Evolutionary conservation across 2,113 vertebrate genomes (phyloP).

Genomic region (Dromiciops gliroides): DNA sequence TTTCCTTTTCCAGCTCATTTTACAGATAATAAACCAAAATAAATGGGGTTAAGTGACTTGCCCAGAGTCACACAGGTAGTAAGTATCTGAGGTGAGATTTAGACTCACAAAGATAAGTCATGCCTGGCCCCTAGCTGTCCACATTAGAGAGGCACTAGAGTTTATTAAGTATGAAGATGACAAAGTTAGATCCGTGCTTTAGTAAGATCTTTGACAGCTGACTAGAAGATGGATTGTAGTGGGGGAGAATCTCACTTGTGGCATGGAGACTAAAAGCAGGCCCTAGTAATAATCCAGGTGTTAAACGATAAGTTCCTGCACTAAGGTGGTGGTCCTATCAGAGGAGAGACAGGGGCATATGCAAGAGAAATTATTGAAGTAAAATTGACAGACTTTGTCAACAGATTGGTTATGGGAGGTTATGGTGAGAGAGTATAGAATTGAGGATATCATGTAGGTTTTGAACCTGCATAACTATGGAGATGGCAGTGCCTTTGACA

Average conservation of each 20-base stretch:
- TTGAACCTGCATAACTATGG: background rate
- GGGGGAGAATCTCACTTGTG: background rate
- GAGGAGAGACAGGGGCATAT: no score
- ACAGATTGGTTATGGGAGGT: background rate
- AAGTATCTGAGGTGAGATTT: no score
- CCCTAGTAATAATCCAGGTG: background rate
- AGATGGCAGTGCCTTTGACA: background rate
- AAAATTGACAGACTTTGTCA: background rate
- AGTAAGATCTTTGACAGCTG: background rate
- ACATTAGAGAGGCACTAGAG: background rate
- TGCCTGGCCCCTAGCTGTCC: no score
- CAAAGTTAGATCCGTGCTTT: background rate
- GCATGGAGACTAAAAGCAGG: background rate
- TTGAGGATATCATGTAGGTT: background rate
- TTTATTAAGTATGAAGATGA: background rate
- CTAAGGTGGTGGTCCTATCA: background rate
- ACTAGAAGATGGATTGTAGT: background rate
- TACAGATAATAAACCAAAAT: no score
- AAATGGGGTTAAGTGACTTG: no score
- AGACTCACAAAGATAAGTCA: no score
- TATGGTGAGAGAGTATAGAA: background rate
- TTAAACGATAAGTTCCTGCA: background rate
- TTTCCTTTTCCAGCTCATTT: no score
- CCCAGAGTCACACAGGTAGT: no score
- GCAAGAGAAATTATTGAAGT: background rate